These are phyloP conservation scores for Bolinopsis microptera DNA, from an alignment of 37 sponge, comb jelly and placozoan species.

Conservation along the genomic window DNA sequence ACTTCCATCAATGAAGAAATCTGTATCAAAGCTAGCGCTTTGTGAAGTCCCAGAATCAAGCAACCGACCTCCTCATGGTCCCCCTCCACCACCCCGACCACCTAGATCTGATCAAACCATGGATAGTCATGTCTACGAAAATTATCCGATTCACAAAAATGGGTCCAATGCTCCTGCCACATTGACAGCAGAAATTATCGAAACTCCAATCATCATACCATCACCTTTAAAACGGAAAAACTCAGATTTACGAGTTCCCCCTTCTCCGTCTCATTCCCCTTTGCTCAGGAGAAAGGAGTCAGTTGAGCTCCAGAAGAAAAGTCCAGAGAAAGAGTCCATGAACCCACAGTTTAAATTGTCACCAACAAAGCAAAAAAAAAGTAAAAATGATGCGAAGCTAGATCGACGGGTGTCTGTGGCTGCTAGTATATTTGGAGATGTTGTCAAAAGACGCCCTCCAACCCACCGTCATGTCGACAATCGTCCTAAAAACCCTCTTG, in stretches of 20 bases:
- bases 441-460: constrained; percentile 6
- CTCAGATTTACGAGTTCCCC: background rate
- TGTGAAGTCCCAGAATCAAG: background rate
- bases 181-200: background rate
- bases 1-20: background rate
- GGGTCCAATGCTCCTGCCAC: background rate
- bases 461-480: background rate
- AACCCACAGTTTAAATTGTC: background rate
- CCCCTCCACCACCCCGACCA: constrained; percentile 13
- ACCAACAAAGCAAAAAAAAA: background rate
- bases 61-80: constrained; percentile 6
- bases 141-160: background rate
- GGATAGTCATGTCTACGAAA: background rate
- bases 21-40: background rate
- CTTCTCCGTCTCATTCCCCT: constrained; percentile 8
- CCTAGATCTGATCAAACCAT: background rate
- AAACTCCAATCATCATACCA: background rate
- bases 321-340: background rate
- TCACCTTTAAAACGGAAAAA: constrained; percentile 11
- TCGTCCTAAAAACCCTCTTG: background rate
- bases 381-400: background rate
- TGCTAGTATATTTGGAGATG: constrained; percentile 23
- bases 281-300: background rate
- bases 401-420: constrained; percentile 1
- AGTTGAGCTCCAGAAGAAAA: background rate